These are phyloP conservation scores for Trididemnum nubilum DNA, from an alignment of 23 tunicate genomes.

Conservation along the genomic window DNA sequence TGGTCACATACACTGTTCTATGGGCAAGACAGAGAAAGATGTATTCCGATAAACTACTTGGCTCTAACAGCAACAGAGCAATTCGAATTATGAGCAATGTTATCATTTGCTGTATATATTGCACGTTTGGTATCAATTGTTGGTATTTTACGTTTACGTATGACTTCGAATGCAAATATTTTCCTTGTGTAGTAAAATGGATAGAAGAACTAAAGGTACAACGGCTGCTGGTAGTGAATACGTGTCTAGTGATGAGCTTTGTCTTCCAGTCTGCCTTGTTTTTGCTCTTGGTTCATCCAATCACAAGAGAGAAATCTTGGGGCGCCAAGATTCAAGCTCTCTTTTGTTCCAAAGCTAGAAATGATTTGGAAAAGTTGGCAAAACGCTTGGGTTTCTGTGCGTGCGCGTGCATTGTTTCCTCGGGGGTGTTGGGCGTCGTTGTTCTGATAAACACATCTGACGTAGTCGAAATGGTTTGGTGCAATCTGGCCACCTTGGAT, in stretches of 20 bases:
- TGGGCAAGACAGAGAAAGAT: neutral
- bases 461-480: neutral
- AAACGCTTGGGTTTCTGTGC: neutral
- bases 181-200: neutral
- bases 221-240: too few species aligned
- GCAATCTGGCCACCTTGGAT: neutral
- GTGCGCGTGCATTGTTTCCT: neutral
- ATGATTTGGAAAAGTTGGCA: neutral
- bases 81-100: neutral
- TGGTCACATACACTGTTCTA: neutral
- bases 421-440: neutral
- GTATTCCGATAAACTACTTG: neutral
- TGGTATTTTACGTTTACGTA: neutral
- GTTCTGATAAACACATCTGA: neutral
- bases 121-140: neutral
- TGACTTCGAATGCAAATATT: neutral
- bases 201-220: too few species aligned
- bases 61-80: neutral
- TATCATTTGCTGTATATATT: neutral
- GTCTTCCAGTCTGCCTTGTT: too few species aligned
- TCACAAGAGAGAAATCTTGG: too few species aligned
- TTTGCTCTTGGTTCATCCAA: too few species aligned
- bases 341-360: too few species aligned
- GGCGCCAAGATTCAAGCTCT: too few species aligned
- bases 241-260: too few species aligned